These are phyloP conservation scores for Marronus borbonicus DNA, from an alignment of 2,888 invertebrate genomes.

Conservation along the genomic window DNA sequence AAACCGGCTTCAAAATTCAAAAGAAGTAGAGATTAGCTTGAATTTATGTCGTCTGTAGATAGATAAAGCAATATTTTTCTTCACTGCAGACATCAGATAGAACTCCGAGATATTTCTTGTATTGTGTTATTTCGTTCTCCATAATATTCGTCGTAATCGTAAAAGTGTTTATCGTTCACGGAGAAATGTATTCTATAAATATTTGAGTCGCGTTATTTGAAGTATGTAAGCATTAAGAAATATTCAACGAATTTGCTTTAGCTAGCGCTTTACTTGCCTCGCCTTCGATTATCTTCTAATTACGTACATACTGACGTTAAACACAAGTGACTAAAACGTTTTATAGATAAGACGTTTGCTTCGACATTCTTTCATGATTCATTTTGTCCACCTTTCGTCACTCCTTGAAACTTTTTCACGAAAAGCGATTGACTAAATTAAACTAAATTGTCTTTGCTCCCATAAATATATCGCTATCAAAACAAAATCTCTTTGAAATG, in stretches of 20 bases:
- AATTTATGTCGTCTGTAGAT: neutral
- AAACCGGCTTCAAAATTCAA: neutral
- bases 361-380: conserved; percentile 24
- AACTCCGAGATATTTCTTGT: too few relatives aligned
- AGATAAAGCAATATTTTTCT: too few relatives aligned
- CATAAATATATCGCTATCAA: too few relatives aligned
- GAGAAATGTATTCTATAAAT: conserved; percentile 4
- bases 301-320: conserved; percentile 27
- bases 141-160: conserved; percentile 5
- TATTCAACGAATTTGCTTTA: conserved; percentile 21
- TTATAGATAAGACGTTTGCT: conserved; percentile 31
- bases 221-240: conserved; percentile 12
- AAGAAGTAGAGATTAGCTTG: neutral
- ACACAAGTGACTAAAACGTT: conserved; percentile 40
- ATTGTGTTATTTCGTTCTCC: neutral
- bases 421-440: too few relatives aligned
- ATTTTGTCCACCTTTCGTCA: conserved; percentile 4
- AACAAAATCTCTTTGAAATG: too few relatives aligned
- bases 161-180: neutral
- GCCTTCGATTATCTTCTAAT: conserved; percentile 30
- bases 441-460: too few relatives aligned
- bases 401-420: neutral
- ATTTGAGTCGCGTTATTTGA: conserved; percentile 21
- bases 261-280: conserved; percentile 16
- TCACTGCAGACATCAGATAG: too few relatives aligned